Evolutionary conservation across 2,113 vertebrate species (phyloP).

Genomic region (Pterocles gutturalis): DNA sequence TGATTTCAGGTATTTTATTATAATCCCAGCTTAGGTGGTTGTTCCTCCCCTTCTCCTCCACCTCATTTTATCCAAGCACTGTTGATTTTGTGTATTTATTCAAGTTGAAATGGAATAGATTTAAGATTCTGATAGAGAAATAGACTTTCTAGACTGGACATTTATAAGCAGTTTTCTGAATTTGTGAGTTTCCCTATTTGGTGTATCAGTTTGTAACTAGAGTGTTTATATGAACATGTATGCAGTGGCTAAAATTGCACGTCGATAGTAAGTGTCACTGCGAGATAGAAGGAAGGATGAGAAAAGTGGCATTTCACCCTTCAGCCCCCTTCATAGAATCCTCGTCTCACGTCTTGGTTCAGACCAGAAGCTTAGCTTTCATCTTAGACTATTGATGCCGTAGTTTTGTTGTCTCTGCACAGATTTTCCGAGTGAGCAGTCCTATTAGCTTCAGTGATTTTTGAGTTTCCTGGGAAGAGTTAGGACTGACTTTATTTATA

Average conservation of each 20-base stretch:
- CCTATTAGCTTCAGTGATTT: not conserved
- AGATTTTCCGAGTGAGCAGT: not conserved
- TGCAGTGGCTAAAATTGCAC: not conserved
- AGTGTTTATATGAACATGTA: not conserved
- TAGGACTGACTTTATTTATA: not conserved
- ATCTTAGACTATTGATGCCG: not conserved
- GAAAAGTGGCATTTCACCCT: not conserved
- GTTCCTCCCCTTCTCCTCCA: not conserved
- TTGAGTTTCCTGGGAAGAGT: not conserved
- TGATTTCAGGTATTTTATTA: not conserved
- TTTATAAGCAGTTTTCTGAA: not conserved
- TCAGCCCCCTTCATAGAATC: not conserved
- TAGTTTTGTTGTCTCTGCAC: not conserved
- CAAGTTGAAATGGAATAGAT: not conserved
- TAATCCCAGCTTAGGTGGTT: not conserved
- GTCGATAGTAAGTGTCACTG: accelerated
- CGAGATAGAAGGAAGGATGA: not conserved
- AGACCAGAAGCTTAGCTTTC: not conserved
- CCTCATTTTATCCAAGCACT: not conserved
- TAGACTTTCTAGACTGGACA: not conserved
- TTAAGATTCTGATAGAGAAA: not conserved
- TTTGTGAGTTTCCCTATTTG: not conserved
- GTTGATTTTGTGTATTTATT: not conserved
- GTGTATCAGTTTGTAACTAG: not conserved
- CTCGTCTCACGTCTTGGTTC: not conserved